Evolutionary conservation across 2,888 invertebrate genomes (phyloP).

Genomic region (Ectemnius lituratus): DNA sequence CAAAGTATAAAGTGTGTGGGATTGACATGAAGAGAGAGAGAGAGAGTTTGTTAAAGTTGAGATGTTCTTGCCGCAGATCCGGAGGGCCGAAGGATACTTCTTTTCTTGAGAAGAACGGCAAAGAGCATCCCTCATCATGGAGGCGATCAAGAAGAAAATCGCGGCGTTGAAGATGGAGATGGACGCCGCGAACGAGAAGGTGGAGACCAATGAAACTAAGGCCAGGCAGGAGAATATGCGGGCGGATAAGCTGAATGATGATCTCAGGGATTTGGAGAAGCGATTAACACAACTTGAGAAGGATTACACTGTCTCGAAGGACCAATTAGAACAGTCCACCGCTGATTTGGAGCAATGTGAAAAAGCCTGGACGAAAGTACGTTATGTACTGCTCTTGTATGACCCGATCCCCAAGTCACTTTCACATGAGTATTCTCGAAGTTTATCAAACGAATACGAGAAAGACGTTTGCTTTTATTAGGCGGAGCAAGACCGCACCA

Average conservation of each 20-base stretch:
- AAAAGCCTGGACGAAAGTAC: constrained; percentile 89
- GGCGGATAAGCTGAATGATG: constrained; percentile 86
- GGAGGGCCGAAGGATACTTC: not conserved
- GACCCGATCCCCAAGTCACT: not conserved
- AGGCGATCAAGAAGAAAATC: constrained; percentile 88
- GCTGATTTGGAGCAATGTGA: constrained; percentile 96
- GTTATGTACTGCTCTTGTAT: constrained; percentile 20
- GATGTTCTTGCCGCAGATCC: no score
- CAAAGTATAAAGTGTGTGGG: no score
- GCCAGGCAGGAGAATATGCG: constrained; percentile 79
- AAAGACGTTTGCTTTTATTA: constrained; percentile 34
- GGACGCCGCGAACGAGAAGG: constrained; percentile 84
- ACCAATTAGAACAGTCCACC: constrained; percentile 93
- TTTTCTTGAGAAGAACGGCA: constrained; percentile 31
- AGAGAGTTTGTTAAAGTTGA: no score
- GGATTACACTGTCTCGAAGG: constrained; percentile 92
- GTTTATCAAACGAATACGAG: not conserved
- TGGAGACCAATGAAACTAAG: constrained; percentile 83
- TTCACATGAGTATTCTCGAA: not conserved
- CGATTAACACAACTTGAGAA: constrained; percentile 95
- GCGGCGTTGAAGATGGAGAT: constrained; percentile 86
- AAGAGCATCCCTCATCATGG: constrained; percentile 78
- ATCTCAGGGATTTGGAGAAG: constrained; percentile 96
- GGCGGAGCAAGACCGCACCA: constrained; percentile 84
- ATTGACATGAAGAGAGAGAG: no score